Base-by-base conservation (phyloP, 2,888 invertebrate genomes). In the Corbicula japonica region DNA sequence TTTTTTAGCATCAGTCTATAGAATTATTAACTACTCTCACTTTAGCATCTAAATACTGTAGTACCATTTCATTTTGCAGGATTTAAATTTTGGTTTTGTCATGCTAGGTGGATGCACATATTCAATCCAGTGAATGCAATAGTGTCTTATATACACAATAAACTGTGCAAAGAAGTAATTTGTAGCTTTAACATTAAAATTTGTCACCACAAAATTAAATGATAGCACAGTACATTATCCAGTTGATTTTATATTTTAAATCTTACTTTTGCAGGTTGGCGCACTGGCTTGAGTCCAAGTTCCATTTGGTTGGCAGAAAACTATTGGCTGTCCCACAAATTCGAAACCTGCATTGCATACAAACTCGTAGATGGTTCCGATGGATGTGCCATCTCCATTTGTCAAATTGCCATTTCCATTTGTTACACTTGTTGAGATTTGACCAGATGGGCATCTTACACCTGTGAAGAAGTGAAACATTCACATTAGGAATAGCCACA, bases 281-380 rank as follows among this genome's bases (percentile, higher is more conserved):
- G 46, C 35, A 35, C n/a, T 30, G 1, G 32, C 18, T 8, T 77
- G 80, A 1, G 85, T 73, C 87, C 88, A 91, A 1, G 60, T 66
- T 2, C 86, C 87, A 34, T 84, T 32, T 18, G 85, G 77, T 21
- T 84, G 76, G 70, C 91, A 91, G 61, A 88, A 82, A 4, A 87
- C 54, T 28, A 87, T 85, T 5, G 89, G 83, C 15, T 75, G 73
- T 6, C 89, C 91, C 1, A 83, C 76, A 23, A 91, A 46, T 58
- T 89, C 83, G 66, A 83, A 90, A 0, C 90, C 91, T n/a, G 66
- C 65, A 54, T 86, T 44, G 80, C 90, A 91, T n/a, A 56, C 41
- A 58, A 86, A 91, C 15, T 71, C 63, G 26, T 87, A 50, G 32
- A 87, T 80, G 12, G 87, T 79, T 0, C 88, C 87, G 61, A 87